Base-by-base conservation (phyloP, 2,113 vertebrate genomes). In the Nothobranchius kuhntae region DNA sequence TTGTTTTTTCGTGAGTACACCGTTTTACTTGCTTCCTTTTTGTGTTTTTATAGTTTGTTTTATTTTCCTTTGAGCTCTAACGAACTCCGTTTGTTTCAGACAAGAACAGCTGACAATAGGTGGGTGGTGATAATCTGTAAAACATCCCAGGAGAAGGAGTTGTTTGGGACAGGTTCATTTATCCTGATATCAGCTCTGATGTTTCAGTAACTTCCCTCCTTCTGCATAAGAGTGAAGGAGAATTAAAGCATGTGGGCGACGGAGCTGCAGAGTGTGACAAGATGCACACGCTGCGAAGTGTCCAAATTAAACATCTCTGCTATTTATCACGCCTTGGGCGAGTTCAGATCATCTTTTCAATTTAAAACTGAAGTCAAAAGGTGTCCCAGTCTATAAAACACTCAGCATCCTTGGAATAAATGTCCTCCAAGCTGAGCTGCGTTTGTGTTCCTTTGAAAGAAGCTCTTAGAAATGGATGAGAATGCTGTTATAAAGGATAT, bases 1-100 rank as follows among this genome's bases (percentile, higher is more conserved):
- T 65, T 44, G 3, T 53, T 40, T 74, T 59, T 57, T 61, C 1
- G 83, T 87, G 57, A 87, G 87, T 89, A 53, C 60, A 61, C 35
- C 45, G 9, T 56, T 45, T 65, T 2, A 55, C 50, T 76, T 30
- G 4, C 38, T 59, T 48, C 4, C 36, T 38, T 4, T 11, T 1
- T 53, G 21, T 65, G 0, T 70, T 69, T 54, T 38, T 54, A 17
- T 53, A 53, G n/a, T 44, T 21, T 10, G 13, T 46, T 40, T 24
- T 0, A 7, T 1, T 1, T 24, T 9, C 7, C 1, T 1, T 30
- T 10, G 6, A 11, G 13, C 53, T 71, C 40, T 30, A 35, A 6
- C 63, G 50, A 40, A 50, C 44, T 58, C 67, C 54, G 57, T 38
- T 63, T 73, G 71, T 46, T 42, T 13, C 10, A 40, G 40, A 66